Conservation (phyloP, 2,797 vertebrate species). For the Rhynchotus rufescens region DNA sequence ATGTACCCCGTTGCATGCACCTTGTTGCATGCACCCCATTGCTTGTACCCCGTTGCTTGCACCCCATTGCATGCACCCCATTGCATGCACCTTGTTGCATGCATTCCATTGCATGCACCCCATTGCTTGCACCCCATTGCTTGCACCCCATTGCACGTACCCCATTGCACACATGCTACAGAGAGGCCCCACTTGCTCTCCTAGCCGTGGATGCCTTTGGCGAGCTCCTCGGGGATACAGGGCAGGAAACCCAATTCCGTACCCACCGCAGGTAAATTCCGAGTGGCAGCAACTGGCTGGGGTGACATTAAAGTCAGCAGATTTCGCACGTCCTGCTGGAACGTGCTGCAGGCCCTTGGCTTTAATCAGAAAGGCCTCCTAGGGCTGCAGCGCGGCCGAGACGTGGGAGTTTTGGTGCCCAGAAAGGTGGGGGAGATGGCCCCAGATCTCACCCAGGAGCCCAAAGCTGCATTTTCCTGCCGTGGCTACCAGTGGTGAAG, state of each 20-base stretch:
- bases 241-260: background rate
- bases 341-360: background rate
- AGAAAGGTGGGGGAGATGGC: background rate
- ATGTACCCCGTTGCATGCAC: no score
- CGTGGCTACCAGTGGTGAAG: background rate
- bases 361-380: background rate
- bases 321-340: background rate
- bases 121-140: no score
- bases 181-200: background rate
- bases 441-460: rapidly evolving
- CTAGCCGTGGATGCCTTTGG: background rate
- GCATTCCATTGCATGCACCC: no score
- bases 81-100: no score
- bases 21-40: no score
- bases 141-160: no score
- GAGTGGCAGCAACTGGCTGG: background rate
- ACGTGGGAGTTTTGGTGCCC: background rate
- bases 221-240: background rate
- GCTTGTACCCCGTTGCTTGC: no score
- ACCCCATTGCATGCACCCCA: no score
- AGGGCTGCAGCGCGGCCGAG: background rate
- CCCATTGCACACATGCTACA: no score
- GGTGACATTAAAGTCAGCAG: conserved; percentile 2
- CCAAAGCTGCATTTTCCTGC: background rate
- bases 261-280: background rate